A percentile compares a stretch with the other conserved stretches of the same genome.
Evolutionary conservation across 2,113 vertebrate genomes (phyloP).

Genomic region (Loxodonta africana): DNA sequence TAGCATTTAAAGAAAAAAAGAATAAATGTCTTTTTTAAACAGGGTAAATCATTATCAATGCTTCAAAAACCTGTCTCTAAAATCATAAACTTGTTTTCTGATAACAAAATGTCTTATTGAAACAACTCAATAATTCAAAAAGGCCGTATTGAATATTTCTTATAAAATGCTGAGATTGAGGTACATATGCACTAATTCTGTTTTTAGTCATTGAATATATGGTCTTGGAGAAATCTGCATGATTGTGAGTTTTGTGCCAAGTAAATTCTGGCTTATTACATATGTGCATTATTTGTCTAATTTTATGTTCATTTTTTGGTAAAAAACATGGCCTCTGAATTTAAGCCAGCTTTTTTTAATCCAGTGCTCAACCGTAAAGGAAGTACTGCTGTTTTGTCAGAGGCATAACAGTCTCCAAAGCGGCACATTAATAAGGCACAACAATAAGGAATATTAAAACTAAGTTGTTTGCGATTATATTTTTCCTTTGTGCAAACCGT

Average conservation of each 20-base stretch:
- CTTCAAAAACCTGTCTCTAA: neutral
- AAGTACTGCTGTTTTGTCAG: neutral
- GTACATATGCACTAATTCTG: neutral
- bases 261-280: neutral
- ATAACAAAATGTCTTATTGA: neutral
- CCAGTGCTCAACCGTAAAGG: neutral
- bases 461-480: neutral
- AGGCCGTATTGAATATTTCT: neutral
- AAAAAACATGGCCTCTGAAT: neutral
- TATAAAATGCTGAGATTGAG: neutral
- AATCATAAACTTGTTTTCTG: neutral
- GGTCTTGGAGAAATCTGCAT: neutral
- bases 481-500: neutral
- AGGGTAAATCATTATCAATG: neutral
- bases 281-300: neutral
- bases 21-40: neutral
- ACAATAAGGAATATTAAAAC: neutral
- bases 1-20: neutral
- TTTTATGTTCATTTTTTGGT: neutral
- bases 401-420: neutral
- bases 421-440: neutral
- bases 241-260: neutral
- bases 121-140: neutral
- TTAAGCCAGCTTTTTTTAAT: neutral
- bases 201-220: neutral